phyloP scores from a whole-genome alignment of 2,888 invertebrate species.

The Suillia variegata region DNA sequence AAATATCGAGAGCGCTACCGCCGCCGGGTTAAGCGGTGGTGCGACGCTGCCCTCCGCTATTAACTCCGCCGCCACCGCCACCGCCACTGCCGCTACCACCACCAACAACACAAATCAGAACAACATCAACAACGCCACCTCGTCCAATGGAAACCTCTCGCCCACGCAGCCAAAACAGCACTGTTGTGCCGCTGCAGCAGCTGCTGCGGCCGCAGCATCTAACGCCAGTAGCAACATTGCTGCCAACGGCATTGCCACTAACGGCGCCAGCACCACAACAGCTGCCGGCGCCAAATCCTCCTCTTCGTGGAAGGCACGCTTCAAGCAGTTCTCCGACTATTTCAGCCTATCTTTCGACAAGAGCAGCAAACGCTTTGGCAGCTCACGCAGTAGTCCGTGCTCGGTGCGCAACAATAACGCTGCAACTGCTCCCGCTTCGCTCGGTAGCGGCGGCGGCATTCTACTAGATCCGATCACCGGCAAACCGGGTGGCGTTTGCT shows the following conservation, averaged over 20 bases:
- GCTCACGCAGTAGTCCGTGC: conserved; percentile 57
- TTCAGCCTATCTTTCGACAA: conserved; percentile 61
- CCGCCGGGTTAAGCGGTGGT: not conserved
- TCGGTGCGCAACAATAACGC: conserved; percentile 50
- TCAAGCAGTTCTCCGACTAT: conserved; percentile 60
- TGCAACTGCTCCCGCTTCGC: conserved; percentile 27
- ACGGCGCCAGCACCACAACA: conserved; percentile 21
- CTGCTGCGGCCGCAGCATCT: conserved; percentile 30
- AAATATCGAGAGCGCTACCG: conserved; percentile 29
- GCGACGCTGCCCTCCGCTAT: not conserved
- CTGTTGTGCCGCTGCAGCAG: conserved; percentile 33
- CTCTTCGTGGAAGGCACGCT: conserved; percentile 56
- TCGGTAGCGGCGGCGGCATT: not conserved
- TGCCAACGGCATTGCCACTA: conserved; percentile 21
- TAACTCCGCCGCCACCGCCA: conserved; percentile 24
- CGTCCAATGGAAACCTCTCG: conserved; percentile 50
- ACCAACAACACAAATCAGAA: conserved; percentile 24
- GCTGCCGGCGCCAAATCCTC: conserved; percentile 26
- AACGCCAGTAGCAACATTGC: conserved; percentile 19
- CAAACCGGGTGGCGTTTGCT: conserved; percentile 46
- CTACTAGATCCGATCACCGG: conserved; percentile 34
- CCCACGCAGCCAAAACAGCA: conserved; percentile 35
- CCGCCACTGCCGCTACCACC: conserved; percentile 26
- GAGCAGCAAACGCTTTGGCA: conserved; percentile 55
- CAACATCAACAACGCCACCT: conserved; percentile 27